phyloP scores from a whole-genome alignment of 2,113 vertebrate genomes.

The Cariama cristata region DNA sequence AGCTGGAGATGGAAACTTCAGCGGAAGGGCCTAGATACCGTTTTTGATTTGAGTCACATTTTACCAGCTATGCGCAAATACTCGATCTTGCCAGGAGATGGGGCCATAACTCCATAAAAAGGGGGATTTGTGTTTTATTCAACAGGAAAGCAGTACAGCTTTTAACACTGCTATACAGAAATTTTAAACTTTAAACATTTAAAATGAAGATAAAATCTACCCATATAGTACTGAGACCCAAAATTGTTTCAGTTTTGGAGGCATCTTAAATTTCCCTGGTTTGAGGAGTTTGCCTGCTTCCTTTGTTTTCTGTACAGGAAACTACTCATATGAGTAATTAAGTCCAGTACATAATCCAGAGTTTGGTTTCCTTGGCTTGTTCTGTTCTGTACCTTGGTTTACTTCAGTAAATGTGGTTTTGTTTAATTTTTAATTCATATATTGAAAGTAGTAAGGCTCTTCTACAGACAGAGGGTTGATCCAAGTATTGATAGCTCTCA shows the following conservation, averaged over 20 bases:
- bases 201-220: background rate
- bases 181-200: background rate
- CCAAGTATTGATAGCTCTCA: background rate
- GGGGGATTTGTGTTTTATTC: accelerated
- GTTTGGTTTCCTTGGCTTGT: background rate
- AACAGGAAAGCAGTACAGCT: accelerated
- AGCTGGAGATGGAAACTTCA: background rate
- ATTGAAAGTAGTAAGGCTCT: background rate
- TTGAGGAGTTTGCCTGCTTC: accelerated
- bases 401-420: background rate
- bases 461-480: background rate
- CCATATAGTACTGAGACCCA: accelerated
- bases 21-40: accelerated
- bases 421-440: background rate
- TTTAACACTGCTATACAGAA: accelerated
- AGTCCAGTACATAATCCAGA: background rate
- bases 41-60: accelerated
- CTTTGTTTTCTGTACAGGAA: background rate
- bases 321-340: background rate
- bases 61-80: background rate
- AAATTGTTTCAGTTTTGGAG: background rate
- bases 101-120: slow-evolving; percentile 2
- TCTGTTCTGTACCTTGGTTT: background rate
- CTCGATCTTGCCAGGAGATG: slow-evolving; percentile 4
- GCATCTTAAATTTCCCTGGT: background rate